Percentiles rank a stretch among this genome's conserved stretches.
Conservation (phyloP, 2,888 invertebrate genomes). For the Chymomyza caudatula region DNA sequence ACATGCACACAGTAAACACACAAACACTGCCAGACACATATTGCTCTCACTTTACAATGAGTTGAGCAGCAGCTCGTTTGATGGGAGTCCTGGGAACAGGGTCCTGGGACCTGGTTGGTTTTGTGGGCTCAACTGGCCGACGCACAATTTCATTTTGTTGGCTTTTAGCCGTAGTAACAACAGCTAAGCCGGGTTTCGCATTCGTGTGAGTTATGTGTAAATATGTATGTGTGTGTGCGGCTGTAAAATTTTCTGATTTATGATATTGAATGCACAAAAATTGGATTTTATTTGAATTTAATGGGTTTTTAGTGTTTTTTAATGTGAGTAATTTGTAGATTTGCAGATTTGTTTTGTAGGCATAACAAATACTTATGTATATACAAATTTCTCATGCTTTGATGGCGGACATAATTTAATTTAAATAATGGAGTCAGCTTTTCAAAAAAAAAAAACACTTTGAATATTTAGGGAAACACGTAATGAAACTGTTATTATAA, state of each 20-base stretch:
- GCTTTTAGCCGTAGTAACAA: slow-evolving; percentile 47
- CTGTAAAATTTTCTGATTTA: slow-evolving; percentile 67
- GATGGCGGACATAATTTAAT: neutral
- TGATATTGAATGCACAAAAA: slow-evolving; percentile 71
- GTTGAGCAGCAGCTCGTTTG: slow-evolving; percentile 7
- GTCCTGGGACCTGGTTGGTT: neutral
- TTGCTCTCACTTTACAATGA: neutral
- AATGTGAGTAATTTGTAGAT: slow-evolving; percentile 64
- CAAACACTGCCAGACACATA: neutral
- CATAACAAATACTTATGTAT: slow-evolving; percentile 24
- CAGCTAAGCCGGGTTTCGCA: slow-evolving; percentile 44
- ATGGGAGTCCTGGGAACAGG: neutral
- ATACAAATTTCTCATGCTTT: too few species aligned
- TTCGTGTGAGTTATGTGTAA: slow-evolving; percentile 14
- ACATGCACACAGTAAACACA: slow-evolving; percentile 10
- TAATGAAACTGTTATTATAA: too few species aligned
- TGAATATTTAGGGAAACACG: too few species aligned
- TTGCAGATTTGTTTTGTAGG: slow-evolving; percentile 37
- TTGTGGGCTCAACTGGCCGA: slow-evolving; percentile 6
- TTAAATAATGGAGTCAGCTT: too few species aligned
- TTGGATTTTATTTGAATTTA: slow-evolving; percentile 71
- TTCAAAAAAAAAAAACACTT: too few species aligned
- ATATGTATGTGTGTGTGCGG: slow-evolving; percentile 9
- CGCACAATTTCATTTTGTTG: slow-evolving; percentile 66
- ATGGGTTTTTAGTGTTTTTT: slow-evolving; percentile 70